A percentile compares a stretch with the other conserved stretches of the same genome.
Evolutionary conservation across 2,113 vertebrate species (phyloP).

Genomic region (Arothron firmamentum): DNA sequence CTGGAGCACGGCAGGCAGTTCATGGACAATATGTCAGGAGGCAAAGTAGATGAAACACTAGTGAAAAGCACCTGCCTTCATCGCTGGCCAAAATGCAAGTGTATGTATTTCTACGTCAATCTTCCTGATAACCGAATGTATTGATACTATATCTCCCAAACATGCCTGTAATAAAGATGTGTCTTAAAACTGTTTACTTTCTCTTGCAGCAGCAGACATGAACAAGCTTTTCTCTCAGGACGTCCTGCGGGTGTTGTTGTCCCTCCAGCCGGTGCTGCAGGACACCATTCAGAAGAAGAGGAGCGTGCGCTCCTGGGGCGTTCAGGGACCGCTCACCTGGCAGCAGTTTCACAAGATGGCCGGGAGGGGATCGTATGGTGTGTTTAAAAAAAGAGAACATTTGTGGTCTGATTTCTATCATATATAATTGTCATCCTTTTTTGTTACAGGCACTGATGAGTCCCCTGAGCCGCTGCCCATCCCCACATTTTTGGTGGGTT

Average conservation of each 20-base stretch:
- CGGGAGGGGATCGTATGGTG: constrained; percentile 96
- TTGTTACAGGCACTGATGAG: constrained; percentile 89
- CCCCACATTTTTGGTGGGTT: constrained; percentile 94
- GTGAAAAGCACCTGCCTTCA: constrained; percentile 97
- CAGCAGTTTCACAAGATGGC: constrained; percentile 99
- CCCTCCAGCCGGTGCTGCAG: constrained; percentile 95
- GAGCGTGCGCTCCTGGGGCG: constrained; percentile 94
- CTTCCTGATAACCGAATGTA: not conserved
- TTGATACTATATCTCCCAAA: too few species aligned
- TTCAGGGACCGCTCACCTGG: constrained; percentile 97
- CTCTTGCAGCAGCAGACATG: constrained; percentile 80
- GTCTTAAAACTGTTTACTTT: not conserved
- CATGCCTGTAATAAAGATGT: not conserved
- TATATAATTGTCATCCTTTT: not conserved
- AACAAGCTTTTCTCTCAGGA: constrained; percentile 97
- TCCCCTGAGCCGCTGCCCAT: constrained; percentile 98
- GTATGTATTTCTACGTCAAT: constrained; percentile 62
- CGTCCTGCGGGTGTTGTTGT: constrained; percentile 92
- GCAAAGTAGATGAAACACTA: constrained; percentile 95
- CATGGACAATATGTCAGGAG: constrained; percentile 99
- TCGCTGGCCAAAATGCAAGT: constrained; percentile 93
- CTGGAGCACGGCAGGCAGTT: constrained; percentile 97
- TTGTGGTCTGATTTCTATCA: not conserved
- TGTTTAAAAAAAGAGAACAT: constrained; percentile 1
- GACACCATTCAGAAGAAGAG: constrained; percentile 98